Base-by-base conservation (phyloP, 2,797 vertebrate genomes). In the Tachyglossus aculeatus region DNA sequence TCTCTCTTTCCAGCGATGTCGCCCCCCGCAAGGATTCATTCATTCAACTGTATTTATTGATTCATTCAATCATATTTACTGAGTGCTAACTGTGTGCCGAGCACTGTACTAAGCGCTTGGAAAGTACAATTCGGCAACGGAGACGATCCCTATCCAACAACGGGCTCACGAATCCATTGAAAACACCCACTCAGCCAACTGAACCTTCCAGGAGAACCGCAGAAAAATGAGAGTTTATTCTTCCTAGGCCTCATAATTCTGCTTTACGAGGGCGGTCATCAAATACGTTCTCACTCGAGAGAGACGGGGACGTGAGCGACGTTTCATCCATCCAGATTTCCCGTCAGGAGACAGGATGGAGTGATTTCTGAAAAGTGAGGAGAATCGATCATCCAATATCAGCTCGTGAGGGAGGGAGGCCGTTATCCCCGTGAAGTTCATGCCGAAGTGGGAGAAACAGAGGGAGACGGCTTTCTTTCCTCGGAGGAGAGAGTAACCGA, bases 201-300 rank as follows among this genome's bases (percentile, higher is more conserved):
- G n/a, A n/a, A n/a, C n/a, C n/a, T n/a, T n/a, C n/a, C 37, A 51
- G 37, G 77, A 65, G 73, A 70, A 38, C n/a, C 54, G 66, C 60
- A 27, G 25, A 45, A 45, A 38, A 63, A 34, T 41, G 61, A 69
- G 29, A 71, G 34, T 68, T 60, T 18, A 11, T 60, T 71, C 32
- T 80, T 80, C 80, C 76, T 72, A 60, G 73, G 39, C 39, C 9
- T 6, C 41, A 58, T 70, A 51, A 61, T 72, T 40, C 19, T 67
- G 58, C 70, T 74, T 80, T 66, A 62, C 56, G 21, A 36, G 70
- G 21, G 27, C 8, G 55, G 10, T 60, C 25, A 53, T 77, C 53
- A 67, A 67, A 59, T 55, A 65, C 63, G 57, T 75, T 69, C 70
- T 73, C 40, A 34, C 65, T 72, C 51, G n/a, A 25, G 74, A 56